phyloP scores from a whole-genome alignment of 2,888 invertebrate species.

The Eristalinus sepulchralis region DNA sequence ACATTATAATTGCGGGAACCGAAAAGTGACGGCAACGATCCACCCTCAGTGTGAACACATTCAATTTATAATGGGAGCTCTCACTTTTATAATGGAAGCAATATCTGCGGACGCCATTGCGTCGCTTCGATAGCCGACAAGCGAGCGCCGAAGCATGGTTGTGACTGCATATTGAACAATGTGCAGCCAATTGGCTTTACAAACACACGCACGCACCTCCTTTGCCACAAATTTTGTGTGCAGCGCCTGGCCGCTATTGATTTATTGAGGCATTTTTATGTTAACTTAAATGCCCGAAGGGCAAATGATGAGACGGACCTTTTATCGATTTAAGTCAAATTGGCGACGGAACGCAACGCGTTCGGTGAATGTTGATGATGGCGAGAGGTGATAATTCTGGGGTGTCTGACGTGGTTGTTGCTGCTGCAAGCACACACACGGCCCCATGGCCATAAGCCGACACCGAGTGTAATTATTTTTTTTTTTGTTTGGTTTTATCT shows the following conservation, averaged over 20 bases:
- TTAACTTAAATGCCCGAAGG: slow-evolving; percentile 64
- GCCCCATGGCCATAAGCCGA: slow-evolving; percentile 23
- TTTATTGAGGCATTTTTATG: slow-evolving; percentile 68
- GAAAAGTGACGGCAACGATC: slow-evolving; percentile 60
- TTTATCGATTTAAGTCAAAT: slow-evolving; percentile 69
- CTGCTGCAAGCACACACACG: slow-evolving; percentile 16
- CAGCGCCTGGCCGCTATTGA: slow-evolving; percentile 47
- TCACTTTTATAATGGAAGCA: neutral
- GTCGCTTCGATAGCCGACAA: neutral
- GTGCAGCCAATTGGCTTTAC: slow-evolving; percentile 49
- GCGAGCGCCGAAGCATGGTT: neutral
- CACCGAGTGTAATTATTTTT: slow-evolving; percentile 60
- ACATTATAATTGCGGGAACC: slow-evolving; percentile 57
- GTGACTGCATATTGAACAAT: slow-evolving; percentile 26
- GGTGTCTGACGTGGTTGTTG: slow-evolving; percentile 50
- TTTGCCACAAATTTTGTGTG: neutral
- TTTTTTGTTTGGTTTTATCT: slow-evolving; percentile 68
- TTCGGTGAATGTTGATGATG: slow-evolving; percentile 58
- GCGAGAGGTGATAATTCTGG: slow-evolving; percentile 65
- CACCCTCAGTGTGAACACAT: slow-evolving; percentile 62
- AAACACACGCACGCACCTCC: slow-evolving; percentile 20
- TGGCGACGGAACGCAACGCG: slow-evolving; percentile 49
- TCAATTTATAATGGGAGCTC: slow-evolving; percentile 38
- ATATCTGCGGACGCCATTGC: neutral
- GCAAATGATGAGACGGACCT: slow-evolving; percentile 67